Evolutionary conservation across 1,140 invertebrate genomes (phyloP), one percentile per base, ranked within the genome.

Genomic region (Drosophila trapezifrons): DNA sequence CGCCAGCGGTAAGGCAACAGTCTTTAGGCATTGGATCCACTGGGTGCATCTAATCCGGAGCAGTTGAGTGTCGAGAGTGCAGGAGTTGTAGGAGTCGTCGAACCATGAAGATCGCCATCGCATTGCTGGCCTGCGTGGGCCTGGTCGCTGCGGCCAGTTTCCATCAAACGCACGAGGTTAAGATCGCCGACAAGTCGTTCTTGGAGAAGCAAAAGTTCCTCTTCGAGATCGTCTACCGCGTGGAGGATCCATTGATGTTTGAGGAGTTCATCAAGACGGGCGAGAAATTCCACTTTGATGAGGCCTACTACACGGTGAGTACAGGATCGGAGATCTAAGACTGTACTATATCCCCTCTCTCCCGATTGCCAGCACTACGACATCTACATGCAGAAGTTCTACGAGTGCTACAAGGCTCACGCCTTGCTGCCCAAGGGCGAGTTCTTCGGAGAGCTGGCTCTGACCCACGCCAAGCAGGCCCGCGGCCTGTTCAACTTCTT

Each of bases 21-120:
- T 90, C 90, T 91, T 91, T 91, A 91, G 90, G 90, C 52, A 80
- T 91, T 91, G 81, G 84, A 83, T 74, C 66, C 67, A 49, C 65
- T 46, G 49, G 49, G 59, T 65, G 66, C 52, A 64, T 91, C 81
- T 74, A 60, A 77, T 90, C 84, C 84, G 84, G 90, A 91, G 81
- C 79, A 91, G 85, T 91, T 81, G 74, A 58, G 15, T 40, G 62
- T 54, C 52, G 22, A 47, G 65, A 25, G 64, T 52, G 49, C 12
- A 20, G 49, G 40, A 40, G 13, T 8, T 10, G 20, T 13, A 62
- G 46, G 40, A 76, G 54, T 38, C 29, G 8, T 70, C 67, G 13
- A 35, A 70, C 38, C 3, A 91, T 91, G 90, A 91, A 91, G 69
- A 60, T 91, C 27, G 83, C 75, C 29, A 70, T 91, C 35, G 83